Base-by-base conservation (phyloP, 2,797 vertebrate genomes). In the Pseudochaenichthys georgianus region DNA sequence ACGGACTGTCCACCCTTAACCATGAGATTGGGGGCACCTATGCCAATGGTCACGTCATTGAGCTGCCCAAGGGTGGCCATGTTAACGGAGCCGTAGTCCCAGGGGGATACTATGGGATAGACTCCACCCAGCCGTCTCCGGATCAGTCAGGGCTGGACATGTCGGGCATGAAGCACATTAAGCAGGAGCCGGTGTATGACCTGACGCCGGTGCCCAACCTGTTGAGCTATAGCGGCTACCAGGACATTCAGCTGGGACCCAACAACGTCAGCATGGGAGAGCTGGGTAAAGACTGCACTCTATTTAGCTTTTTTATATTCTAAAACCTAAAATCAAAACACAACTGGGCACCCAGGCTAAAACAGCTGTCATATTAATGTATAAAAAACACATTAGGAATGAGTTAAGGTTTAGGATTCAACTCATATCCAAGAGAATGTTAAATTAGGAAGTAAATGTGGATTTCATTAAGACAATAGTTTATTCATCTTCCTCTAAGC, bases 91-190 rank as follows among this genome's bases (percentile, higher is more conserved):
- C 76, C 1, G 89, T 86, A 5, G 88, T 90, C 28, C 90, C 88
- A 0, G 89, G 92, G 2, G 95, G 96, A 9, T 99, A 98, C 82
- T 99, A 99, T 65, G 96, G 92, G 2, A 95, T 99, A 90, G 98
- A 99, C 92, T 99, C 98, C 50, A 97, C 97, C 75, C 98, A 99
- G 87, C 96, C 98, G 1, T 99, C 98, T 82, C 98, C 98, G 5
- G 98, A 99, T 90, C 98, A 99, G 92, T 99, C 98, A 68, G 98
- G 98, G 41, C 94, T 99, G 92, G 98, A 99, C 93, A 98, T 99
- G 95, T 97, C 97, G 66, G 98, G 98, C 88, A 96, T 99, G 95
- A 99, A 99, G 95, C 98, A 98, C 92, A 99, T 99, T 90, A 99
- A 99, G 84, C 98, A 99, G 94, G 98, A 99, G 94, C 98, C 98